Base-by-base conservation (phyloP, 2,113 vertebrate species). In the Catharus minimus region DNA sequence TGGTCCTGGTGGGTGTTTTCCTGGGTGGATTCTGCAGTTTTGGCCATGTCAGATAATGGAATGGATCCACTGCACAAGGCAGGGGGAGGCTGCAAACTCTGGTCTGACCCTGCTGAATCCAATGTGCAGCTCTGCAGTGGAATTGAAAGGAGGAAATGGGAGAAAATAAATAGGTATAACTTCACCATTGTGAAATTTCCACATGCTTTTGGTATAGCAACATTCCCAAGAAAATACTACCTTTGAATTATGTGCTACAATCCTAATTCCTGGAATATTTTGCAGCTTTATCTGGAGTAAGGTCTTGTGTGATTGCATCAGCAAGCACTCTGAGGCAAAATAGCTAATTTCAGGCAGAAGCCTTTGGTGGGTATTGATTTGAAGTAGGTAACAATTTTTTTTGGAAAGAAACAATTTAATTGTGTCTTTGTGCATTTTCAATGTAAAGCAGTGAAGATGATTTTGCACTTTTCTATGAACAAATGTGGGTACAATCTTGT, bases 191-290 rank as follows among this genome's bases (percentile, higher is more conserved):
- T 21, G 13, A 90, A 33, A 7, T 77, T 82, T 69, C 30, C 38
- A 10, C 20, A 15, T n/a, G 16, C 9, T 85, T 85, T 92, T 23
- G 32, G 57, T 8, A 18, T 33, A 68, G 28, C 30, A 46, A 4
- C 1, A 0, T 36, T 61, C 58, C 44, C 17, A 23, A 5, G 32
- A 46, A 10, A 39, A 28, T 4, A 5, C 1, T 62, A 6, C 3
- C 18, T 50, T 76, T 65, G 72, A 61, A 19, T 60, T 60, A 9
- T 0, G 13, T 3, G 2, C 41, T 2, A 5, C 23, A 30, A 8
- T 72, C 53, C 15, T 13, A 23, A 62, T 0, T 0, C 28, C 18
- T 36, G 58, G 27, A 73, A 23, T 36, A 26, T 18, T 57, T 46
- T 15, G 41, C 39, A 52, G 43, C 55, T 86, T 84, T 71, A 38